A percentile compares a stretch with the other conserved stretches of the same genome.
Conservation (phyloP, 2,888 invertebrate species). For the Mythimna lalbum region DNA sequence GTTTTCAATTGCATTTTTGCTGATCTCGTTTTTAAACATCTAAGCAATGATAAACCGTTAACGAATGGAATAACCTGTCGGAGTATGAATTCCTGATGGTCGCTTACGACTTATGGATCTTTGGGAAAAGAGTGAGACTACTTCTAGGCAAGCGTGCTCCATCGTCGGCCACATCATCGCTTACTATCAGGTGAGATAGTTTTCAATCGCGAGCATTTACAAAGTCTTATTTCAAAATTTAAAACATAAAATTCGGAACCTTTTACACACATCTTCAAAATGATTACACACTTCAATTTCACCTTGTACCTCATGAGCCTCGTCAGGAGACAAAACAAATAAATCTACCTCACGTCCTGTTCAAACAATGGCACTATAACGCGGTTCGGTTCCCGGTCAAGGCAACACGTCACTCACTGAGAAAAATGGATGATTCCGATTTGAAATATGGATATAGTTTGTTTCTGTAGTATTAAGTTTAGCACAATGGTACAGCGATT, state of each 20-base stretch:
- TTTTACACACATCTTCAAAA: background rate
- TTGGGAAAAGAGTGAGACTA: too few species aligned
- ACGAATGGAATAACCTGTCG: too few species aligned
- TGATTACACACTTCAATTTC: conserved; percentile 28
- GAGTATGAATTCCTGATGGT: too few species aligned
- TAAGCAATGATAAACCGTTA: too few species aligned
- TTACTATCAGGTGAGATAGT: too few species aligned
- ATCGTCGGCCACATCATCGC: too few species aligned
- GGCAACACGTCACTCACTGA: conserved; percentile 58
- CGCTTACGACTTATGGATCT: too few species aligned
- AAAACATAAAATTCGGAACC: background rate
- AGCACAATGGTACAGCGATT: conserved; percentile 48
- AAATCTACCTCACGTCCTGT: conserved; percentile 55
- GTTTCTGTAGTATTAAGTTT: conserved; percentile 38
- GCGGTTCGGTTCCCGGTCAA: conserved; percentile 68
- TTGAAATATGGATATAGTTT: conserved; percentile 56
- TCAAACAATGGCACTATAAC: conserved; percentile 59
- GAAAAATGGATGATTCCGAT: conserved; percentile 60
- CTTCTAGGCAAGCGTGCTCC: too few species aligned
- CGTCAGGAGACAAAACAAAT: conserved; percentile 58
- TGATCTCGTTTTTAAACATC: too few species aligned
- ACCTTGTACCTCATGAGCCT: conserved; percentile 52
- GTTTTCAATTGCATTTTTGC: too few species aligned
- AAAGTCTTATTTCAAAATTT: too few species aligned
- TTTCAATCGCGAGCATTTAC: too few species aligned